Evolutionary conservation across 2,888 invertebrate genomes (phyloP), one percentile per base, ranked within the genome.

Genomic region (Priapulus caudatus): DNA sequence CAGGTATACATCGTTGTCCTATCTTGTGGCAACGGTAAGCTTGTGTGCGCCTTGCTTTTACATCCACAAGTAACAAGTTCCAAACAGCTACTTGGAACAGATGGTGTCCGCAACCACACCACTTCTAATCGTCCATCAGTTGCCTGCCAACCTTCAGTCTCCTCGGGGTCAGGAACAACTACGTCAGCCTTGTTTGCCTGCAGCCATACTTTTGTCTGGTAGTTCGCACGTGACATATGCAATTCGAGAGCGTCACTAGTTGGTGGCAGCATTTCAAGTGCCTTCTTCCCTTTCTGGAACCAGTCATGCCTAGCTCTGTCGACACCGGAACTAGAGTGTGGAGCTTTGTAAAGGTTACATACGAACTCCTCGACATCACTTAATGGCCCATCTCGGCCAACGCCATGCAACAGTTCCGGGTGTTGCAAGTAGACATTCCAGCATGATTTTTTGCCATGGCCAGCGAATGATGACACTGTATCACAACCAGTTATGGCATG

Each of bases 141-240:
- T n/a, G n/a, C n/a, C n/a, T n/a, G n/a, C n/a, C n/a, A n/a, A n/a
- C 48, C 51, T 50, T 22, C 48, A 49, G 51, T 49, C 15, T 47
- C 46, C 24, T 47, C 21, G 19, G 51, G 50, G 20, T 24, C 4
- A n/a, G 46, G 48, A 20, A 50, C 10, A 22, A 54, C 47, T 23
- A 50, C 22, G 18, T 23, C 43, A 2, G 50, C 20, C 20, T 21
- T 43, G 20, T 49, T 19, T 23, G 52, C 48, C 20, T 52, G n/a
- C 10, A 56, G 18, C 56, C 52, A 52, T 47, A 55, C 53, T 4
- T 52, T 52, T 16, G 52, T 47, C 43, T 56, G 54, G 44, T 56
- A 55, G 44, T 56, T 52, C 4, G 52, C 54, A 19, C 52, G 21
- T 20, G 10, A n/a, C 2, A 23, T 16, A 43, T 52, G 56, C 10